Conservation (phyloP, 2,888 invertebrate genomes). For the Tineola bisselliella region DNA sequence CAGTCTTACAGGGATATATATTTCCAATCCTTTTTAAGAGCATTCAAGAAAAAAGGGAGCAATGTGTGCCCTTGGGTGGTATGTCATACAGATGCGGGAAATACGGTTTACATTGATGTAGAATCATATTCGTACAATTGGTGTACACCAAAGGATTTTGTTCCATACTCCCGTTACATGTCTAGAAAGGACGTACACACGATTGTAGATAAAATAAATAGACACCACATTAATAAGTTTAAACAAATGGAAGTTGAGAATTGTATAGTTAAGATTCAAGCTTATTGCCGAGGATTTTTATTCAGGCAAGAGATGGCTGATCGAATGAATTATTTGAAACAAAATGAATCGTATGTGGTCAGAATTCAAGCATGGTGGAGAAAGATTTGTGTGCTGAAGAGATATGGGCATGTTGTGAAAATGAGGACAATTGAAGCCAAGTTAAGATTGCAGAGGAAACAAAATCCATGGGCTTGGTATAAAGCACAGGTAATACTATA, state of each 20-base stretch:
- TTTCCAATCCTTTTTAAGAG: conserved; percentile 59
- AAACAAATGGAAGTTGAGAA: conserved; percentile 48
- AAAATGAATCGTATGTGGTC: conserved; percentile 48
- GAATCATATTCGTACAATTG: conserved; percentile 61
- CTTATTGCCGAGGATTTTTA: conserved; percentile 68
- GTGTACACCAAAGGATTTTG: conserved; percentile 61
- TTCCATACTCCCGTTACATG: conserved; percentile 54
- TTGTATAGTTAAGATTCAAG: conserved; percentile 67
- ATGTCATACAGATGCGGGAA: conserved; percentile 58
- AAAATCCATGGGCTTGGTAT: conserved; percentile 59
- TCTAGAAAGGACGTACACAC: conserved; percentile 49
- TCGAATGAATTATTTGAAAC: conserved; percentile 44
- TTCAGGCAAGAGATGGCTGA: conserved; percentile 54
- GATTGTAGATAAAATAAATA: conserved; percentile 53
- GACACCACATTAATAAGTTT: conserved; percentile 48
- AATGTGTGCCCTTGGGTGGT: conserved; percentile 61
- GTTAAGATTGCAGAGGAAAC: conserved; percentile 39
- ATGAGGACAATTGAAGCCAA: conserved; percentile 49
- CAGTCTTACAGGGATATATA: conserved; percentile 47
- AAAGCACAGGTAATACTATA: conserved; percentile 49
- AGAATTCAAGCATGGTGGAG: conserved; percentile 74
- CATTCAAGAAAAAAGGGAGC: conserved; percentile 49
- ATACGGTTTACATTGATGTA: conserved; percentile 62
- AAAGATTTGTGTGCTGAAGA: conserved; percentile 48
- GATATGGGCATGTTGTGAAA: conserved; percentile 50